These are phyloP conservation scores for Frankliniella fusca DNA, from an alignment of 2,888 invertebrate species.

Conservation along the genomic window DNA sequence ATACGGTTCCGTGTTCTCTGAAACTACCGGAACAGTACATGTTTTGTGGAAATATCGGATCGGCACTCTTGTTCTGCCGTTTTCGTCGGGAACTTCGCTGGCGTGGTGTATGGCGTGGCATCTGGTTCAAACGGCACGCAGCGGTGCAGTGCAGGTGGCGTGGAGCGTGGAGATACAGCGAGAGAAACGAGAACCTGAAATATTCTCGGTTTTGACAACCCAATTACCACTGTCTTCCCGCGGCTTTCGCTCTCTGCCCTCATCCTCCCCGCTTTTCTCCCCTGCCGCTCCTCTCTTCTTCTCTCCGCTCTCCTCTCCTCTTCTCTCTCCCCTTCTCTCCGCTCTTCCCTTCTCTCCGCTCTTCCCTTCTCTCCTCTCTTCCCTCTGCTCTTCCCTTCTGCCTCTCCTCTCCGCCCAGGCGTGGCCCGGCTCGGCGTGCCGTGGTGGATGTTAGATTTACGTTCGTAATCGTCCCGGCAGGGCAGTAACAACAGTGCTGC, in stretches of 20 bases:
- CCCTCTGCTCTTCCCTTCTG: neutral
- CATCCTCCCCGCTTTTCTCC: neutral
- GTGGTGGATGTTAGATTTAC: constrained; percentile 9
- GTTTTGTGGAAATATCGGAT: neutral
- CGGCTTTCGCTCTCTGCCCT: neutral
- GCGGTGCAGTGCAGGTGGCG: neutral
- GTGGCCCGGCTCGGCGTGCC: constrained; percentile 2
- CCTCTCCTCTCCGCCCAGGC: constrained; percentile 24
- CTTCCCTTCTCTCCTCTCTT: neutral
- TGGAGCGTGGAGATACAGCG: neutral
- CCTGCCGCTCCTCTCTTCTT: neutral
- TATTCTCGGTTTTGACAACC: constrained; percentile 26
- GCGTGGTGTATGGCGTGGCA: neutral
- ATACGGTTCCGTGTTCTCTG: too few species aligned
- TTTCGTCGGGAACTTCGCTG: neutral
- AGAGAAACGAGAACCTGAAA: constrained; percentile 19
- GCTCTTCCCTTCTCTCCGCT: constrained; percentile 4
- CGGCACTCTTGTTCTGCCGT: neutral
- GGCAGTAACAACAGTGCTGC: neutral
- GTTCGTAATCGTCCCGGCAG: neutral
- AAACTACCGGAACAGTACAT: too few species aligned
- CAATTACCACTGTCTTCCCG: neutral
- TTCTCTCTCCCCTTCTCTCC: constrained; percentile 4
- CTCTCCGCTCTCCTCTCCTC: constrained; percentile 23
- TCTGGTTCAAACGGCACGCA: too few species aligned